phyloP scores from a whole-genome alignment of 2,113 vertebrate species.

The Mormyrus iriodes region DNA sequence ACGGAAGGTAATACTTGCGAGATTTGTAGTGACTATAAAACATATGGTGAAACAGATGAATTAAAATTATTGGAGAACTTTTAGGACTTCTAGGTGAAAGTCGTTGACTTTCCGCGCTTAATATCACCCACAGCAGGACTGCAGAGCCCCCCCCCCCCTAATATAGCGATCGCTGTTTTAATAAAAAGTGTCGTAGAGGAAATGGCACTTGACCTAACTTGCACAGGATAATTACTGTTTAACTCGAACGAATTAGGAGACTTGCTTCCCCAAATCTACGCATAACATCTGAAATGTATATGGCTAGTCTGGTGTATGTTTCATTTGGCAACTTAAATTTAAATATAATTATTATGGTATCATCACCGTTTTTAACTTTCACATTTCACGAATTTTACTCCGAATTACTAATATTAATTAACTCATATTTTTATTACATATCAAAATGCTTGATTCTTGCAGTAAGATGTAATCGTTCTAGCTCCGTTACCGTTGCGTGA shows the following conservation, averaged over 20 bases:
- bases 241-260: neutral
- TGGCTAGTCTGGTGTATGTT: too few species aligned
- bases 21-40: neutral
- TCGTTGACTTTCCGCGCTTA: neutral
- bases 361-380: neutral
- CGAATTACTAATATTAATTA: neutral
- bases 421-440: neutral
- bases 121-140: neutral
- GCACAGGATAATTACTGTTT: neutral
- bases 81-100: neutral
- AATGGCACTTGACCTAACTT: neutral
- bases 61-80: neutral
- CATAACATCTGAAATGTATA: neutral
- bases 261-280: neutral
- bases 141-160: neutral
- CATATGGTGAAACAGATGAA: neutral
- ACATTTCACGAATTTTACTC: neutral
- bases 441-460: neutral
- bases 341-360: conserved; percentile 1
- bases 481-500: neutral
- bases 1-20: neutral
- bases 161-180: too few species aligned
- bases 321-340: neutral
- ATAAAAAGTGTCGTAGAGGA: neutral
- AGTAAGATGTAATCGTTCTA: neutral